Evolutionary conservation across 2,888 invertebrate species (phyloP), one percentile per base, ranked within the genome.

Genomic region (Seira ritae): DNA sequence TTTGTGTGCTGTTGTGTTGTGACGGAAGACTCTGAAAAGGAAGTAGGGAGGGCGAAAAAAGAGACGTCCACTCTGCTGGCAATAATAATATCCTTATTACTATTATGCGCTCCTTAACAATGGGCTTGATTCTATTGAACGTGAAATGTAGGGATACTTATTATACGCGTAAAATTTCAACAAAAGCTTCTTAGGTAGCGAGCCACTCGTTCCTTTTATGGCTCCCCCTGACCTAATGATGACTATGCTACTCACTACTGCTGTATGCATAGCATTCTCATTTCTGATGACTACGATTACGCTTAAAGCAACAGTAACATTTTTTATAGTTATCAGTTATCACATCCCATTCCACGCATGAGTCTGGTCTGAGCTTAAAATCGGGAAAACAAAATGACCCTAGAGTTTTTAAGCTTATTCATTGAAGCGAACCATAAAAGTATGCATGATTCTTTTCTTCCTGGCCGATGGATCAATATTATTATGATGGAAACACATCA

Each of bases 71-170:
- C 81, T 81, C 76, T 31, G 8, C 76, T 31, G 8, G 31, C 31
- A 31, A 31, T 31, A 81, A 76, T 76, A 76, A 72, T 69, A 81
- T 76, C 71, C 81, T 72, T 81, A 81, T 81, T 72, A 76, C 46
- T 42, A 50, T 31, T 31, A 31, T 31, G 31, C 31, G 31, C 31
- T 31, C 8, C 31, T 31, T 31, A 31, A 76, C 71, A 81, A 81
- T 70, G 65, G 31, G 19, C 31, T 31, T 31, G 31, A 31, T 31
- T 31, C 31, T 31, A 31, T 31, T 31, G 31, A 31, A 31, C 31
- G 31, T 31, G 31, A 31, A 31, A 31, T 31, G 31, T 31, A 31
- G 31, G 31, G 31, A 31, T 31, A 31, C 31, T 31, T 31, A 31
- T 31, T 31, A 31, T 31, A 31, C 2, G 31, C 31, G 31, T 31